A percentile compares a stretch with the other conserved stretches of the same genome.
Evolutionary conservation across 2,888 invertebrate species (phyloP).

Genomic region (Agonopterix heracliana): DNA sequence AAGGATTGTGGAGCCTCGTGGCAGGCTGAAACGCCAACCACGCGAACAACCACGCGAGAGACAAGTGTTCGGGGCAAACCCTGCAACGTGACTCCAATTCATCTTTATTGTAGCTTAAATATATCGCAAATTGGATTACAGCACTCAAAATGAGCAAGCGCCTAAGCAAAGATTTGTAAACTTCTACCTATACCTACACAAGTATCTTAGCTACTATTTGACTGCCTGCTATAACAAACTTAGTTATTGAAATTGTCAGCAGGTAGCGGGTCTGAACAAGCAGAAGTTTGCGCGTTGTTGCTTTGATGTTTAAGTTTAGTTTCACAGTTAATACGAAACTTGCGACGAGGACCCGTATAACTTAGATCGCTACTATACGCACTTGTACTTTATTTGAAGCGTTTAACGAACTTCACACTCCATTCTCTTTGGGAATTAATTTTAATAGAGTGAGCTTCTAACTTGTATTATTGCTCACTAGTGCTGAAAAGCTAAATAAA

Average conservation of each 20-base stretch:
- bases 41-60: no score
- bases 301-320: slow-evolving; percentile 45
- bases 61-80: no score
- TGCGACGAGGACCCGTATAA: slow-evolving; percentile 26
- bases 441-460: no score
- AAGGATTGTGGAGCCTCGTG: no score
- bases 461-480: no score
- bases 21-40: no score
- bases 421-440: no score
- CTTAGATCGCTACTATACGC: slow-evolving; percentile 25
- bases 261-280: slow-evolving; percentile 26
- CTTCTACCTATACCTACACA: not conserved
- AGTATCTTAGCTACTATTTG: slow-evolving; percentile 17
- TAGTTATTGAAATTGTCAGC: slow-evolving; percentile 44
- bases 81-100: no score
- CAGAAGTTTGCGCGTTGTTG: slow-evolving; percentile 26
- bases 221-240: slow-evolving; percentile 30
- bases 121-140: no score
- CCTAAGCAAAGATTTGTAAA: not conserved
- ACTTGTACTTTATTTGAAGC: not conserved
- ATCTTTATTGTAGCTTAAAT: no score
- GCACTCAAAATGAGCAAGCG: slow-evolving; percentile 1
- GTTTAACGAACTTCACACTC: no score
- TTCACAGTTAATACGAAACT: slow-evolving; percentile 37
- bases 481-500: no score